Base-by-base conservation (phyloP, 2,113 vertebrate genomes). In the Sebastes schlegelii region DNA sequence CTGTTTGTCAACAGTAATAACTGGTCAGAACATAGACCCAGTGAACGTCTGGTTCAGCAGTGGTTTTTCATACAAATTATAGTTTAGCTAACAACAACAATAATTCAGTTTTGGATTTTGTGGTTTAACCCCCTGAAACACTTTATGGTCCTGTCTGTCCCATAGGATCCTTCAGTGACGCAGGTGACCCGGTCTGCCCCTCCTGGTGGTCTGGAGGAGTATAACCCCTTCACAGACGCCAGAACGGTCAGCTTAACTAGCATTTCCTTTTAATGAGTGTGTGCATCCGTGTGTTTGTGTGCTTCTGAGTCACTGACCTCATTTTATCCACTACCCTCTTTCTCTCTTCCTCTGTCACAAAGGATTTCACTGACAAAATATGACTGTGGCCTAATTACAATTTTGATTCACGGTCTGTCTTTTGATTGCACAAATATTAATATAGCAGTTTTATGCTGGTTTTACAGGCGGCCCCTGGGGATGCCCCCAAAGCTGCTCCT, bases 191-290 rank as follows among this genome's bases (percentile, higher is more conserved):
- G 95, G 92, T 98, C 97, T 87, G 95, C 95, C 88, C 97, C 98
- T 69, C 97, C 98, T 61, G 97, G 94, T 82, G 93, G 97, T 75
- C 94, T 99, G 88, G 98, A 99, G 92, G 98, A 99, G 69, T 99
- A 99, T 88, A 99, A 99, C 95, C 98, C 98, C 7, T 99, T 99
- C 94, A 99, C 98, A 80, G 97, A 99, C 88, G 94, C 96, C 83
- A 97, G 97, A 96, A 97, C 97, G 86, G 98, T 99, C 96, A 97
- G 96, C 83, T 83, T 46, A 64, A 70, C 16, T 43, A 68, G 81
- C 34, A 46, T 79, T 13, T 26, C 43, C 65, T 8, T 77, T 48
- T 55, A 17, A 62, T 71, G 46, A 70, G 74, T 66, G 73, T 80
- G 74, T 68, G 72, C 26, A 40, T 84, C 73, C 14, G 11, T 75